phyloP scores from a whole-genome alignment of 2,113 vertebrate species.

The Lepidiolamprologus cunningtoni region DNA sequence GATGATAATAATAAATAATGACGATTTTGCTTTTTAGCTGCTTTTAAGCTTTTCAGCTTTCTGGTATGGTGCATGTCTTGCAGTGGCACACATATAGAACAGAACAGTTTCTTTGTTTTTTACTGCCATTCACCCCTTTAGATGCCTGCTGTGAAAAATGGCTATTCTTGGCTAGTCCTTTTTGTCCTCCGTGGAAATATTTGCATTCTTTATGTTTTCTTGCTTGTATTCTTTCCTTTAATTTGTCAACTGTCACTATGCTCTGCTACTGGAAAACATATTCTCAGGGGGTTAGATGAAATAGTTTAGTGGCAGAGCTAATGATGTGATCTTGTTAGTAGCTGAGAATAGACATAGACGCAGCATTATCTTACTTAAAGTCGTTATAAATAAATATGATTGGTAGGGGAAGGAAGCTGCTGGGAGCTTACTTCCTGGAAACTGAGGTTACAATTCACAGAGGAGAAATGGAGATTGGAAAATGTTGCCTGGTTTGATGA shows the following conservation, averaged over 20 bases:
- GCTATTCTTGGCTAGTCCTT: background rate
- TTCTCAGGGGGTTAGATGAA: background rate
- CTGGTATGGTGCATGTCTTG: background rate
- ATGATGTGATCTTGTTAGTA: background rate
- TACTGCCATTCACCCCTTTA: background rate
- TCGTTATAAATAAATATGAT: background rate
- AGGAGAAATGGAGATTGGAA: background rate
- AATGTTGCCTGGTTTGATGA: background rate
- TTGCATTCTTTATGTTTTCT: background rate
- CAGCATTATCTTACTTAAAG: background rate
- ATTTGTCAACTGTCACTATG: background rate
- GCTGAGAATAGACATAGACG: background rate
- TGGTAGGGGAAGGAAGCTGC: background rate
- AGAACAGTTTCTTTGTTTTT: background rate
- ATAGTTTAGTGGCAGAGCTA: background rate
- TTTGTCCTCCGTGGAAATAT: background rate
- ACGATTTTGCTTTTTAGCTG: background rate
- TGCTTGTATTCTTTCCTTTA: background rate
- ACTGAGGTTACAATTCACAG: background rate
- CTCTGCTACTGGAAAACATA: background rate
- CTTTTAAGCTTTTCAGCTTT: background rate
- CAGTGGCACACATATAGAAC: background rate
- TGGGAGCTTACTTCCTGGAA: background rate
- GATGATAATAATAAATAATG: background rate
- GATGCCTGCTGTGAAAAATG: background rate